Percentiles rank a stretch among this genome's conserved stretches.
phyloP scores from a whole-genome alignment of 2,888 invertebrate species.

The Orchesella flavescens region DNA sequence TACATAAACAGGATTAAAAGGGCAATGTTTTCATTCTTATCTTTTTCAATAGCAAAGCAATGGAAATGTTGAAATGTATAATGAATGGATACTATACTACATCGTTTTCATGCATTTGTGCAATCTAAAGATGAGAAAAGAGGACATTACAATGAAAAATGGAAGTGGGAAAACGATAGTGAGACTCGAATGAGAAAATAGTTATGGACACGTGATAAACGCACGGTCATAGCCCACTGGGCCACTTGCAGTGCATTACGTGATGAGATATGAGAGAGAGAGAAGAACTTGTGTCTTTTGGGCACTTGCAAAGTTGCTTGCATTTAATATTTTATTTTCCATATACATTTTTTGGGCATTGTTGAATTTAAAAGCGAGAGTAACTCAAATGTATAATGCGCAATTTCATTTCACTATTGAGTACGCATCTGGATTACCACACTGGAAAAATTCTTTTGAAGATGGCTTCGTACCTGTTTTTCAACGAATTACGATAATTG shows the following conservation, averaged over 20 bases:
- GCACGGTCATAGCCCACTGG: constrained; percentile 49
- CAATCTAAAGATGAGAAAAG: neutral
- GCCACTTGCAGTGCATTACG: constrained; percentile 54
- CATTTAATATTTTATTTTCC: too few relatives aligned
- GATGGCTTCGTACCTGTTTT: too few relatives aligned
- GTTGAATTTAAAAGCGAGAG: too few relatives aligned
- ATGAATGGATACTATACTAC: neutral
- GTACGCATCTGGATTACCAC: too few relatives aligned
- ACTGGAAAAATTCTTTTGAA: too few relatives aligned
- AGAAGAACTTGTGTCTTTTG: constrained; percentile 14
- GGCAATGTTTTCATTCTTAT: constrained; percentile 21
- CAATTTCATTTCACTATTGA: too few relatives aligned
- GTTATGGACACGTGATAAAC: constrained; percentile 49
- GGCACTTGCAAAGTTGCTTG: neutral
- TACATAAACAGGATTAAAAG: constrained; percentile 61
- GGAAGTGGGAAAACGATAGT: constrained; percentile 24
- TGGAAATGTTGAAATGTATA: neutral
- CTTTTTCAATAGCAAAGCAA: neutral
- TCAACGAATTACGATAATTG: neutral
- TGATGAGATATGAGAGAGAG: constrained; percentile 54
- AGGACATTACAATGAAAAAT: neutral
- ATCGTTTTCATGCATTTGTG: neutral
- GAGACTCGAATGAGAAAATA: constrained; percentile 53
- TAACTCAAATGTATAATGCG: too few relatives aligned
- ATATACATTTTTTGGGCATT: neutral